Evolutionary conservation across 2,113 vertebrate species (phyloP), one percentile per base, ranked within the genome.

Genomic region (Butastur rufipennis): DNA sequence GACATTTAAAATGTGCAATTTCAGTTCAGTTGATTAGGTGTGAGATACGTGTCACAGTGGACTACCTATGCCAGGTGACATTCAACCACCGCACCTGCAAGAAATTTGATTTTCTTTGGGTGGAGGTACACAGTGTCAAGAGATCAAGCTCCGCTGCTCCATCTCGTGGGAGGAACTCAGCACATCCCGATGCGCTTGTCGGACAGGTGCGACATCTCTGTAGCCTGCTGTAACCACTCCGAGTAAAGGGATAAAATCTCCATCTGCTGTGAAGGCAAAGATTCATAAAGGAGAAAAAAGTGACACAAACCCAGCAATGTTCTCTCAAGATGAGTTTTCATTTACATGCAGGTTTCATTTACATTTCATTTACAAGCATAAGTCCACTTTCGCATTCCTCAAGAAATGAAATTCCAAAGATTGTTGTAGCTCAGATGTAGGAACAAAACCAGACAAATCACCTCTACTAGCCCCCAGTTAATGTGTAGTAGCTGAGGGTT

Each of bases 161-260:
- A 87, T 58, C 96, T 97, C 45, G 62, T 96, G 97, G 91, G 73
- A 93, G 84, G 91, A 95, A 85, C 22, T 71, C 32, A 85, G 12
- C 70, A 85, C 65, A 62, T 32, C 77, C 43, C 1, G 7, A 45
- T 40, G 17, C 40, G 15, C 27, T 91, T 56, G 19, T 56, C n/a
- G 63, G 42, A n/a, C 58, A 90, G 82, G 89, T 86, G 73, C n/a
- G 75, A 20, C 32, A 27, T 48, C 62, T 77, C 43, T 25, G 10
- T 19, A 20, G 17, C 18, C 9, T 40, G 16, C 34, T 55, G 34
- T 29, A 70, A 67, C 20, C 4, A 0, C 32, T 62, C 31, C 1
- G 7, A 61, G 21, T 7, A 40, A 79, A 59, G 40, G 56, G 34
- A 29, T 52, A 59, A 82, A 85, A 59, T 7, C 19, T 75, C 27